Percentiles rank a stretch among this genome's conserved stretches.
These are phyloP conservation scores for Saturnia pavonia DNA, from an alignment of 2,888 invertebrate species.

Conservation along the genomic window DNA sequence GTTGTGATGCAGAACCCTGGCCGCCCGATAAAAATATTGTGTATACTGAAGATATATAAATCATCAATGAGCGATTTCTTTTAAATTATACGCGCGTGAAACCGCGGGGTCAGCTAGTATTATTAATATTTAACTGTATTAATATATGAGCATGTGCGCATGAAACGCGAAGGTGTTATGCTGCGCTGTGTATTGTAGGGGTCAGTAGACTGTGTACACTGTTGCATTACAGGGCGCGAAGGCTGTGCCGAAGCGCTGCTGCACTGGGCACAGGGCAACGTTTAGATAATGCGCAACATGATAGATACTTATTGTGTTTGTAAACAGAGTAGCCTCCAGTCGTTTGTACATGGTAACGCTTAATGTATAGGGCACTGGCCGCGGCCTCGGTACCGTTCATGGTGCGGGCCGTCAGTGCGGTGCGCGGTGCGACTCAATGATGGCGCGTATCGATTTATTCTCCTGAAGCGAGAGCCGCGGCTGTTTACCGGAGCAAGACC, in stretches of 20 bases:
- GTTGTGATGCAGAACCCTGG: too few species aligned
- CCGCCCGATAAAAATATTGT: too few species aligned
- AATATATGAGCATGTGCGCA: too few species aligned
- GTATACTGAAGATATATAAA: too few species aligned
- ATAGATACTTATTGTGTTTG: neutral
- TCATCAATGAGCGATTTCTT: too few species aligned
- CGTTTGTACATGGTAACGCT: neutral
- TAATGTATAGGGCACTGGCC: neutral
- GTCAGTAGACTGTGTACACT: neutral
- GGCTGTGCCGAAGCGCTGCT: neutral
- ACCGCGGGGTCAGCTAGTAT: too few species aligned
- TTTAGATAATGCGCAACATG: neutral
- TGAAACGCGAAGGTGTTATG: neutral
- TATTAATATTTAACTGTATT: too few species aligned
- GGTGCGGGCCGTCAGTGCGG: too few species aligned
- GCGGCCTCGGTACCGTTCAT: neutral
- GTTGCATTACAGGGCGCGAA: neutral
- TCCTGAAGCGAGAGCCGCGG: constrained; percentile 14
- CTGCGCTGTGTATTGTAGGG: neutral
- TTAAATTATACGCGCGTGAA: too few species aligned
- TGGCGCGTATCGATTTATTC: neutral
- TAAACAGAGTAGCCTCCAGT: neutral
- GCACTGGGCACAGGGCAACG: neutral
- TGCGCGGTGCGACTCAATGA: neutral
- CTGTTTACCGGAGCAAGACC: too few species aligned